Evolutionary conservation across 2,888 invertebrate genomes (phyloP).

Genomic region (Bedellia somnulentella): DNA sequence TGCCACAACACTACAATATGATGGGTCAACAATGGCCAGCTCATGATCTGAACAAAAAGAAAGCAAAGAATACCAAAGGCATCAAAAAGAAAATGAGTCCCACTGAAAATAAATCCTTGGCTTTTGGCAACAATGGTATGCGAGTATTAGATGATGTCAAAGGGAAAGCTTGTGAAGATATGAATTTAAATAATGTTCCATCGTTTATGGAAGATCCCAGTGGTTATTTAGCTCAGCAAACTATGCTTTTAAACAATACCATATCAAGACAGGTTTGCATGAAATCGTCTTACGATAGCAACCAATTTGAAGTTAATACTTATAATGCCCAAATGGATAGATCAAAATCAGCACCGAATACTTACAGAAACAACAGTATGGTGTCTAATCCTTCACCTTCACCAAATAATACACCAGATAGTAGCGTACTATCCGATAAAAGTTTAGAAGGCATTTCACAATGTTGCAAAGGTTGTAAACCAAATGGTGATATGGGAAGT

Average conservation of each 20-base stretch:
- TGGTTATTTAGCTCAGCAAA: conserved; percentile 89
- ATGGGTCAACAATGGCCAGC: conserved; percentile 46
- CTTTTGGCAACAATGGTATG: conserved; percentile 32
- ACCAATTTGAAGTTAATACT: conserved; percentile 22
- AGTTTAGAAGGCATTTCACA: conserved; percentile 24
- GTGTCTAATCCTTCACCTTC: conserved; percentile 39
- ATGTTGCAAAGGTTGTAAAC: conserved; percentile 59
- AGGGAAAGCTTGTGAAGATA: conserved; percentile 42
- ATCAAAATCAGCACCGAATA: conserved; percentile 20
- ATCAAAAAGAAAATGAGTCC: conserved; percentile 48
- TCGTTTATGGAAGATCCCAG: conserved; percentile 92
- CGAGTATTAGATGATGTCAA: conserved; percentile 34
- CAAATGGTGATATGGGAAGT: conserved; percentile 22
- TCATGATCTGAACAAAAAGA: conserved; percentile 47
- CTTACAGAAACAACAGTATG: conserved; percentile 30
- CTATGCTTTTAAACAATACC: conserved; percentile 80
- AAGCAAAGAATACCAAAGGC: conserved; percentile 49
- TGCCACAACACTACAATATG: conserved; percentile 67
- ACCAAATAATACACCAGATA: conserved; percentile 47
- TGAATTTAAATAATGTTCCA: conserved; percentile 62
- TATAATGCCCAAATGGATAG: conserved; percentile 26
- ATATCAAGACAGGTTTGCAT: conserved; percentile 69
- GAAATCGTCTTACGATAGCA: conserved; percentile 28
- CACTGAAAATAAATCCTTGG: conserved; percentile 27
- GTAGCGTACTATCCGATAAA: conserved; percentile 43